phyloP scores from a whole-genome alignment of 2,113 vertebrate species.

The Theristicus caerulescens region DNA sequence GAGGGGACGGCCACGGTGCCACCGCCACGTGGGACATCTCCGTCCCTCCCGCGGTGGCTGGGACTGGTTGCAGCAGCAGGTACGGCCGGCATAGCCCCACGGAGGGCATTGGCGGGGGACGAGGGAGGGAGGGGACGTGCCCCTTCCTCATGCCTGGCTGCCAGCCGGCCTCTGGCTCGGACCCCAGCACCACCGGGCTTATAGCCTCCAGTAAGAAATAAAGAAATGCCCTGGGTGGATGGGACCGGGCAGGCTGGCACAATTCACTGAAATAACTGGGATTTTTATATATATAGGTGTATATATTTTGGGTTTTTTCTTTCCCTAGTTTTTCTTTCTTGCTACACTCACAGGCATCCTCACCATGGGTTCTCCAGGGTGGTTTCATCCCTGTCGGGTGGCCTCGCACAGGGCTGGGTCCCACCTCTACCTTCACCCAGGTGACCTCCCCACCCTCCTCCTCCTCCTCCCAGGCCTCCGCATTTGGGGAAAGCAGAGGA shows the following conservation, averaged over 20 bases:
- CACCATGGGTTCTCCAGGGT: neutral
- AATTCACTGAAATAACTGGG: neutral
- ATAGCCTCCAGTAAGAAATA: neutral
- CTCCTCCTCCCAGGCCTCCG: neutral
- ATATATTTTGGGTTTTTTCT: neutral
- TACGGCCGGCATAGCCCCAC: neutral
- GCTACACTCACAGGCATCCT: accelerated
- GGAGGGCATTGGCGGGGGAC: neutral
- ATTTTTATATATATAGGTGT: neutral
- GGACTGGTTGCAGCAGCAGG: neutral
- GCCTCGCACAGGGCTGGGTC: neutral
- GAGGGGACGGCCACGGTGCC: neutral
- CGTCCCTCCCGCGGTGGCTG: neutral
- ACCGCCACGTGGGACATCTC: neutral
- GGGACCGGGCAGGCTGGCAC: neutral
- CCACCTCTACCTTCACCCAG: neutral
- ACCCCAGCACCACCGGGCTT: neutral
- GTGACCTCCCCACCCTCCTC: neutral
- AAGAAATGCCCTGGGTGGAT: neutral
- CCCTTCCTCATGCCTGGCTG: neutral
- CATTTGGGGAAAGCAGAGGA: neutral
- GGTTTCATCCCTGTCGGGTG: neutral
- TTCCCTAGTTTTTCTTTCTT: accelerated
- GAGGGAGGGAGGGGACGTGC: neutral
- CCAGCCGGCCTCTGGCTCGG: neutral